Evolutionary conservation across 2,888 invertebrate species (phyloP), one percentile per base, ranked within the genome.

Genomic region (Apodemia duryi): DNA sequence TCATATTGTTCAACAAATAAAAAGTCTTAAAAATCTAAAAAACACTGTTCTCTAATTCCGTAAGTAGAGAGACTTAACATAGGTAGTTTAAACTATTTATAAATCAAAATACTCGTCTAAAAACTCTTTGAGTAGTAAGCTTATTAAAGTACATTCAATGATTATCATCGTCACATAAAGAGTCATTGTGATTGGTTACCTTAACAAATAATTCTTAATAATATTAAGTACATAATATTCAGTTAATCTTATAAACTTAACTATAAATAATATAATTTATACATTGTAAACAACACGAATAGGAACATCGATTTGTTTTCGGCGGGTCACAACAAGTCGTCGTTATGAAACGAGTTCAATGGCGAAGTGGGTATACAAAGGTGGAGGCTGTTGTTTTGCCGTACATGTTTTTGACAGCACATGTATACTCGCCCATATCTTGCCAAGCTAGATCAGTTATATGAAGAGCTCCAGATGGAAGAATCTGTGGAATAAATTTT

Each of bases 361-460:
- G 71, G 70, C 79, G 80, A 2, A 93, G 77, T 21, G 97, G 96
- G 77, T 97, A 96, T n/a, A 97, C 80, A 85, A 97, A 97, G 7
- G 96, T 95, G 28, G 91, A 87, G 5, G 89, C 92, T 0, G 91
- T 81, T 72, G 95, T 95, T 69, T 93, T 93, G 5, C 95, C 95
- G 21, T 93, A 85, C 21, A 87, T 78, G 75, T 95, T 96, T 71
- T 94, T 93, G 0, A 95, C 96, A 13, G 94, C 88, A 80, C 98
- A 98, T 1, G 93, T 95, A 82, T 95, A 97, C 29, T 92, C 92
- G 6, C 97, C 98, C 97, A 97, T 97, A 74, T 97, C 96, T 0
- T 91, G 84, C 96, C 96, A 98, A 57, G 89, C 88, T 7, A 97
- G 89, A 11, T 93, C 89, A 29, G 92, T 86, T 73, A 98, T 96